These are phyloP conservation scores for Mycetomoellerius zeteki DNA, from an alignment of 1,140 invertebrate species.

Conservation along the genomic window DNA sequence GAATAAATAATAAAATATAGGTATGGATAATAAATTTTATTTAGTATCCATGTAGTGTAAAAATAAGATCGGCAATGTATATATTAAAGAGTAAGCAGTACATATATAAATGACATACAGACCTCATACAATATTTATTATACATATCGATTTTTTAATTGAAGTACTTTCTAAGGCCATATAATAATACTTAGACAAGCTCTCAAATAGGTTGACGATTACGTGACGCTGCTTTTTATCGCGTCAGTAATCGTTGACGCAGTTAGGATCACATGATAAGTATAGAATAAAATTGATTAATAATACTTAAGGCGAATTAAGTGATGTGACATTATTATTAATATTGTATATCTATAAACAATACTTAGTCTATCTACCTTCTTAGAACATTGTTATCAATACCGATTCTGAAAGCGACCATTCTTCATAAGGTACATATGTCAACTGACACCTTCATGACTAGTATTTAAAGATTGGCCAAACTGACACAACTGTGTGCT, in stretches of 20 bases:
- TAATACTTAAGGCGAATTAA: slow-evolving; percentile 61
- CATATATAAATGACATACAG: slow-evolving; percentile 72
- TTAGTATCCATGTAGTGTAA: slow-evolving; percentile 75
- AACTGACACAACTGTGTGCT: slow-evolving; percentile 66
- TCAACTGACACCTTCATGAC: slow-evolving; percentile 75
- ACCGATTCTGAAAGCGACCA: slow-evolving; percentile 47
- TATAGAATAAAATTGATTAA: slow-evolving; percentile 54
- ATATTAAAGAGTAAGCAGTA: slow-evolving; percentile 73
- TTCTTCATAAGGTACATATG: slow-evolving; percentile 66
- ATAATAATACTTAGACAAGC: slow-evolving; percentile 65
- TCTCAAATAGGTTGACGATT: slow-evolving; percentile 58
- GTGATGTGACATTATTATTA: slow-evolving; percentile 23
- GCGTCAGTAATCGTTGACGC: slow-evolving; percentile 17
- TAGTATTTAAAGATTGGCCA: slow-evolving; percentile 76
- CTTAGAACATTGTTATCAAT: slow-evolving; percentile 69
- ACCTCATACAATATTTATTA: slow-evolving; percentile 61
- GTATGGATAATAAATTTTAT: slow-evolving; percentile 75
- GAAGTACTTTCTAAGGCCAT: slow-evolving; percentile 72
- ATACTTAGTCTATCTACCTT: slow-evolving; percentile 52
- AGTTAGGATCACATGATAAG: slow-evolving; percentile 50
- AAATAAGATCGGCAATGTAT: slow-evolving; percentile 74
- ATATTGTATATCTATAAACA: slow-evolving; percentile 45
- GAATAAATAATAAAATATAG: neutral
- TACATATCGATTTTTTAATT: slow-evolving; percentile 68
- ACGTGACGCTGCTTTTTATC: slow-evolving; percentile 14